A percentile compares a stretch with the other conserved stretches of the same genome.
Conservation (phyloP, 2,888 invertebrate species). For the Drosophila lacicola region DNA sequence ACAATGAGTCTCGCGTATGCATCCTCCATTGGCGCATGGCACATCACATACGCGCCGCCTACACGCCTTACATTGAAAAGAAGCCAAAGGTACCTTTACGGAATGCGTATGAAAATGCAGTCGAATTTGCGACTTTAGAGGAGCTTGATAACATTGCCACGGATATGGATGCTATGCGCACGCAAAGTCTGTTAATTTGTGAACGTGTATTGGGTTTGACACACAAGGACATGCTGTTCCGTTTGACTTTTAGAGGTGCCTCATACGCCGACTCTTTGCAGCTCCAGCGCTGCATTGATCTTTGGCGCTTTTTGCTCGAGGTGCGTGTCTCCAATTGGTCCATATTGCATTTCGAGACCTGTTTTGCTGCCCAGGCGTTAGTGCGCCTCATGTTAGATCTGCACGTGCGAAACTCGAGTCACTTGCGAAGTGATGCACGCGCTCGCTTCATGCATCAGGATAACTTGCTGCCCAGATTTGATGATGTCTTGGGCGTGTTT, state of each 20-base stretch:
- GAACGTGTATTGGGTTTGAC: constrained; percentile 93
- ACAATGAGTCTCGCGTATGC: constrained; percentile 90
- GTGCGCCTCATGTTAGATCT: constrained; percentile 93
- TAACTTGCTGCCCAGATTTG: constrained; percentile 87
- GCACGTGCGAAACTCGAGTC: constrained; percentile 86
- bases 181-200: constrained; percentile 94
- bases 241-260: constrained; percentile 90
- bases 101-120: constrained; percentile 88
- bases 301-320: constrained; percentile 94
- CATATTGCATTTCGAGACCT: constrained; percentile 91
- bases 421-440: constrained; percentile 57
- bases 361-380: constrained; percentile 93
- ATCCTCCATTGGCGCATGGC: constrained; percentile 92
- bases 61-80: constrained; percentile 81
- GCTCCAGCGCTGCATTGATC: constrained; percentile 93
- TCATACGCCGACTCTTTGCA: constrained; percentile 90
- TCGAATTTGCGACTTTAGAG: constrained; percentile 90
- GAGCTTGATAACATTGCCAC: constrained; percentile 91
- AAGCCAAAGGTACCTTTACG: constrained; percentile 85
- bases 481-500: constrained; percentile 90
- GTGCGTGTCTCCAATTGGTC: constrained; percentile 92
- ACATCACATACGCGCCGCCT: constrained; percentile 87
- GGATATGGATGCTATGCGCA: constrained; percentile 94
- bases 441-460: constrained; percentile 78
- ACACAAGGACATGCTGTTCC: constrained; percentile 95